Percentiles rank a stretch among this genome's conserved stretches.
Evolutionary conservation across 2,113 vertebrate genomes (phyloP).

Genomic region (Salvelinus alpinus): DNA sequence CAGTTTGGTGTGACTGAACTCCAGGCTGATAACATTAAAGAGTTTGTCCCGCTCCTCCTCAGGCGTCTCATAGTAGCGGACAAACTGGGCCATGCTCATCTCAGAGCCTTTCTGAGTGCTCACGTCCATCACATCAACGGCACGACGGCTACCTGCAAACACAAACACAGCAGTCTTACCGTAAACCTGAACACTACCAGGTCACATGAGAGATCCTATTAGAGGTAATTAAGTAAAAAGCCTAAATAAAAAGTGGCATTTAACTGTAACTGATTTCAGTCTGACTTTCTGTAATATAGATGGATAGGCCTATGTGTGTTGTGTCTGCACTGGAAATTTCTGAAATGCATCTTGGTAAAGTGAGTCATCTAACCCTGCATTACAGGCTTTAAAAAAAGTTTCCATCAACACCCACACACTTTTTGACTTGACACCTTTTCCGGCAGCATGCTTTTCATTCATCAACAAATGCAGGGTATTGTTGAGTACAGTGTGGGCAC

Average conservation of each 20-base stretch:
- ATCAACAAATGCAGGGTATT: background rate
- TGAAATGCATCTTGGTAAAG: background rate
- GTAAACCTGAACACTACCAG: slow-evolving; percentile 41
- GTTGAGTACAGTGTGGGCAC: background rate
- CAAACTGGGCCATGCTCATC: slow-evolving; percentile 98
- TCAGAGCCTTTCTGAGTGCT: slow-evolving; percentile 93
- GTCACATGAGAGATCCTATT: slow-evolving; percentile 17
- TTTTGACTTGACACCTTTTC: background rate
- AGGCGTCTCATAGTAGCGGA: slow-evolving; percentile 92
- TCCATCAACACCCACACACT: background rate
- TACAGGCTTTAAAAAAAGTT: background rate
- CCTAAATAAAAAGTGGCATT: too few species aligned
- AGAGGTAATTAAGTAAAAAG: too few species aligned
- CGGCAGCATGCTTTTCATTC: background rate
- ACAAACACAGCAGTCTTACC: slow-evolving; percentile 7
- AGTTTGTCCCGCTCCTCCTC: slow-evolving; percentile 90
- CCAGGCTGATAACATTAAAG: slow-evolving; percentile 96
- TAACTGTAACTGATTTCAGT: too few species aligned
- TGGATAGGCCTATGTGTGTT: background rate
- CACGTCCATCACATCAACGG: slow-evolving; percentile 97
- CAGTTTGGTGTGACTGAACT: slow-evolving; percentile 96
- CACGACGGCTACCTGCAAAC: slow-evolving; percentile 87
- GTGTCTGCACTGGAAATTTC: background rate
- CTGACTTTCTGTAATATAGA: too few species aligned
- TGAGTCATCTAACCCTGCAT: background rate